phyloP scores from a whole-genome alignment of 2,797 vertebrate genomes.

The Cossypha caffra region DNA sequence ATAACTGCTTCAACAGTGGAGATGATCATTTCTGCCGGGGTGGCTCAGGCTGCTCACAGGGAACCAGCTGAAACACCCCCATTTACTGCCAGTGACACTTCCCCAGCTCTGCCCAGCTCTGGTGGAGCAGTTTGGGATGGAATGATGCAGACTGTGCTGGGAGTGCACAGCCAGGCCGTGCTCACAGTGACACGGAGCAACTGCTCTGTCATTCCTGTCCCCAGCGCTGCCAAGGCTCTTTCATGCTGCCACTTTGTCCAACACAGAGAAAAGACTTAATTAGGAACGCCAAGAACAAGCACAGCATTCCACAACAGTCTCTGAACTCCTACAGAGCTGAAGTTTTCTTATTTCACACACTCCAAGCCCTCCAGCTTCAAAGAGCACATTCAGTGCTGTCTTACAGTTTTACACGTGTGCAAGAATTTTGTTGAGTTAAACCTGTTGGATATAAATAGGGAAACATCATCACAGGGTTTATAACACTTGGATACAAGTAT shows the following conservation, averaged over 20 bases:
- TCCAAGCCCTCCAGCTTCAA: background rate
- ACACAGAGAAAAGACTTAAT: background rate
- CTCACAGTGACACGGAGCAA: background rate
- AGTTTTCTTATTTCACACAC: background rate
- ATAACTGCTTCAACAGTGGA: too few species aligned
- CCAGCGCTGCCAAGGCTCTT: background rate
- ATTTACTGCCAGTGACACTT: accelerated
- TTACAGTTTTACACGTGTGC: background rate
- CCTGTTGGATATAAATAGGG: background rate
- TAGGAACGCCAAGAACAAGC: background rate
- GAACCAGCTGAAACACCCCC: background rate
- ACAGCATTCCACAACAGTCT: background rate
- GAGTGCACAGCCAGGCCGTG: background rate
- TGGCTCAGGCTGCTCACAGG: background rate
- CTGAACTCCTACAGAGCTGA: background rate
- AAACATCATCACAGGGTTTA: background rate
- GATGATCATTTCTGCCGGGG: background rate
- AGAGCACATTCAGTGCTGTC: background rate
- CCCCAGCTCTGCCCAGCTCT: background rate
- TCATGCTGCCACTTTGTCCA: background rate
- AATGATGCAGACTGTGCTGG: background rate
- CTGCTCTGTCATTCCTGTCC: background rate
- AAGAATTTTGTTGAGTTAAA: background rate
- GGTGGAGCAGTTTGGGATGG: background rate
- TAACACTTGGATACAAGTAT: background rate